Evolutionary conservation across 2,113 vertebrate species (phyloP).

Genomic region (Phasianus colchicus): DNA sequence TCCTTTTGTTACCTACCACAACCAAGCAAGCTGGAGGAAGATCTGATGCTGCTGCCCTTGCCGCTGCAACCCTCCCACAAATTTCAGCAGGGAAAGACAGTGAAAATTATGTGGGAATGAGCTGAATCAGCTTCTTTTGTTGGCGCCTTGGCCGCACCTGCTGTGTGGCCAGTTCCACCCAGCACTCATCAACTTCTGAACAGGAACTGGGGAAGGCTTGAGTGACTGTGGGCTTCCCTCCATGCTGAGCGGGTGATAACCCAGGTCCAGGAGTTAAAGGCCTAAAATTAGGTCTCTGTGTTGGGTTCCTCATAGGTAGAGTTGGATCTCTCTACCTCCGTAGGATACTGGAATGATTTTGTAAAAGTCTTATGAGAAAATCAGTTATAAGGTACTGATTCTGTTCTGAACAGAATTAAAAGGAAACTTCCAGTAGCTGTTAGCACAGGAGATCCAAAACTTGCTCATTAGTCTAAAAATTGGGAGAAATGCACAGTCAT

Average conservation of each 20-base stretch:
- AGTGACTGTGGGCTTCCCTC: background rate
- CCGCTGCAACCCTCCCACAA: constrained; percentile 40
- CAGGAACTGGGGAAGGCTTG: background rate
- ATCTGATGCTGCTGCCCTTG: constrained; percentile 33
- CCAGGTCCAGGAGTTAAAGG: background rate
- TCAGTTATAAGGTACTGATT: background rate
- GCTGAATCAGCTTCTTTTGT: constrained; percentile 66
- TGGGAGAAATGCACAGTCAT: background rate
- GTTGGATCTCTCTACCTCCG: background rate
- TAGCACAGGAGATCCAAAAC: rapidly evolving
- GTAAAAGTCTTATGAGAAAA: background rate
- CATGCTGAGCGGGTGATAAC: rapidly evolving
- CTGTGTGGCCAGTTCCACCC: constrained; percentile 56
- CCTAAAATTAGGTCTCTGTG: background rate
- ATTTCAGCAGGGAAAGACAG: constrained; percentile 59
- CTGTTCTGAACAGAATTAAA: background rate
- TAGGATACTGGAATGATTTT: background rate
- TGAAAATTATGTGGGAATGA: constrained; percentile 68
- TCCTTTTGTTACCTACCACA: background rate
- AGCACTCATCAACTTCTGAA: constrained; percentile 32
- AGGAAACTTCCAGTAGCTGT: background rate
- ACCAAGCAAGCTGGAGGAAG: background rate
- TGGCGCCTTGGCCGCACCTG: background rate
- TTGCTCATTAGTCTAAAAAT: constrained; percentile 2
- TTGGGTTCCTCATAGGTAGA: background rate